Conservation (phyloP, 1,140 invertebrate species). For the Neodiprion pinetum region DNA sequence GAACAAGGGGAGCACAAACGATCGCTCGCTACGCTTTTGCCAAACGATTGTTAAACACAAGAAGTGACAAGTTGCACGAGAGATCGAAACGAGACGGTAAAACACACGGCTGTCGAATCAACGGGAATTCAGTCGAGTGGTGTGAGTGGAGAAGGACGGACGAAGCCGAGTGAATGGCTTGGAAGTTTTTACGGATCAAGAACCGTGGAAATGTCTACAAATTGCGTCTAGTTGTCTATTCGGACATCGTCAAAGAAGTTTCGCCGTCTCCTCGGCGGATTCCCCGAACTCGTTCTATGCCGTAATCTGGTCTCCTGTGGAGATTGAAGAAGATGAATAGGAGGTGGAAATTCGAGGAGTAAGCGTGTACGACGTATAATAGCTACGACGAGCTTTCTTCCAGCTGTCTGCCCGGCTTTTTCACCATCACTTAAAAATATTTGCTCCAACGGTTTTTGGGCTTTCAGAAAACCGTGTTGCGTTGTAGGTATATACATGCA, state of each 20-base stretch:
- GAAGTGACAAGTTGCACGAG: too few relatives aligned
- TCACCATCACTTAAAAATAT: neutral
- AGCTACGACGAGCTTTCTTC: neutral
- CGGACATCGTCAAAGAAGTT: neutral
- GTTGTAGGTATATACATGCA: neutral
- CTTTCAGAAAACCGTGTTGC: neutral
- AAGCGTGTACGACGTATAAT: neutral
- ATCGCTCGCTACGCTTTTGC: too few relatives aligned
- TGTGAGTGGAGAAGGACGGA: too few relatives aligned
- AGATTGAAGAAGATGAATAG: constrained; percentile 7
- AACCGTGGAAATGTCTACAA: neutral
- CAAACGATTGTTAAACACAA: too few relatives aligned
- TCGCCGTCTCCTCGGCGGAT: neutral
- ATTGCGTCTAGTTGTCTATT: neutral
- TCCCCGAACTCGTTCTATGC: neutral
- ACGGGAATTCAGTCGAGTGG: too few relatives aligned
- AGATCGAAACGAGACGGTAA: too few relatives aligned
- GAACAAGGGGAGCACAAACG: too few relatives aligned
- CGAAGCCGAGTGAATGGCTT: too few relatives aligned
- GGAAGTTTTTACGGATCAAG: neutral
- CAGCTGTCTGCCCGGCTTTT: neutral
- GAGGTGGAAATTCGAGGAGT: neutral
- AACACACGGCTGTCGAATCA: too few relatives aligned
- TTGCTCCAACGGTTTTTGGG: constrained; percentile 4
- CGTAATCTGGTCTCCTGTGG: neutral